These are phyloP conservation scores for Triplophysa yarkandensis DNA, from an alignment of 2,797 vertebrate species.

Conservation along the genomic window DNA sequence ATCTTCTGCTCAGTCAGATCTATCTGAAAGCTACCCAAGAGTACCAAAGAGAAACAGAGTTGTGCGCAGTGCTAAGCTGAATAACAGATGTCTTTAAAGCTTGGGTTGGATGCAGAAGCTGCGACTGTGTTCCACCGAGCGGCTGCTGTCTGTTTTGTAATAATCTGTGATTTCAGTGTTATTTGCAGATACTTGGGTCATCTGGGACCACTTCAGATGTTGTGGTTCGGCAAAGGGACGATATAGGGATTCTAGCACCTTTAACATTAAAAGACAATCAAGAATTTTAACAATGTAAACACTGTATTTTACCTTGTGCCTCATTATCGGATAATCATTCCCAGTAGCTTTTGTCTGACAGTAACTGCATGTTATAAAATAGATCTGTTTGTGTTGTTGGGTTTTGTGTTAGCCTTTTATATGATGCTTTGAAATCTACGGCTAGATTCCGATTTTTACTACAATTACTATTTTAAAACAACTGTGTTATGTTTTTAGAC, in stretches of 20 bases:
- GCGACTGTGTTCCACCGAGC: constrained; percentile 23
- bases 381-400: constrained; percentile 60
- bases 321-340: constrained; percentile 72
- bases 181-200: constrained; percentile 62
- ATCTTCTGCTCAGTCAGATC: constrained; percentile 34
- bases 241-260: constrained; percentile 41
- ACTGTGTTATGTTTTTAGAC: no score
- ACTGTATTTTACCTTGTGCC: constrained; percentile 70
- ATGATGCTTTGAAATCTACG: constrained; percentile 22
- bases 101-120: constrained; percentile 3
- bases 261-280: constrained; percentile 66
- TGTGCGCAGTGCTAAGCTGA: constrained; percentile 51
- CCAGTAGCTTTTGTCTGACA: constrained; percentile 66
- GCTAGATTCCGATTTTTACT: background rate
- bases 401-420: constrained; percentile 50
- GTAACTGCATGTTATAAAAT: constrained; percentile 70
- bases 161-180: constrained; percentile 56
- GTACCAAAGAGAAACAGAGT: constrained; percentile 18
- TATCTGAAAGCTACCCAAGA: constrained; percentile 20
- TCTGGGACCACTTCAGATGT: constrained; percentile 65
- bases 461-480: no score
- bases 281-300: constrained; percentile 61
- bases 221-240: constrained; percentile 48
- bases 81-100: constrained; percentile 53
- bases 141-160: constrained; percentile 33